Evolutionary conservation across 2,888 invertebrate genomes (phyloP).

Genomic region (Eurois occulta): DNA sequence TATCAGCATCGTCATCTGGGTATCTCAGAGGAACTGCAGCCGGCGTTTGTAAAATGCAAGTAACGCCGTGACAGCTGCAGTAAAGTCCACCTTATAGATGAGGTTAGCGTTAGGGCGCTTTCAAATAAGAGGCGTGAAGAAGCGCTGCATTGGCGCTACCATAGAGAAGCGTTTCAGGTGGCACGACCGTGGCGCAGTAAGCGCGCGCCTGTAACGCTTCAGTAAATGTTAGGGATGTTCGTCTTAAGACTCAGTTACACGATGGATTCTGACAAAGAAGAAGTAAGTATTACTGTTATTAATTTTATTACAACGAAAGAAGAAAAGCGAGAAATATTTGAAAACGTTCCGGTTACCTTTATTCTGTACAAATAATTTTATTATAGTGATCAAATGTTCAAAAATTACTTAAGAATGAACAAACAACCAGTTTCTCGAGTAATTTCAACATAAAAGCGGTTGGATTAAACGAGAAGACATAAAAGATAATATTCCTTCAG

Average conservation of each 20-base stretch:
- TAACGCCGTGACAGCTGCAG: too few species aligned
- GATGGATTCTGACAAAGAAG: not conserved
- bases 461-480: too few species aligned
- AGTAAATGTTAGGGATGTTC: not conserved
- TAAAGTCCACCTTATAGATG: too few species aligned
- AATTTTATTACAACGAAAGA: not conserved
- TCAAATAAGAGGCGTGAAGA: not conserved
- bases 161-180: not conserved
- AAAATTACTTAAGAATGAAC: not conserved
- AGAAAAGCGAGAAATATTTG: not conserved
- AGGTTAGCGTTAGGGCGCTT: too few species aligned
- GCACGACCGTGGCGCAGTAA: not conserved
- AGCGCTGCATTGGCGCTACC: not conserved
- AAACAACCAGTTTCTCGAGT: too few species aligned
- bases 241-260: not conserved
- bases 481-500: too few species aligned
- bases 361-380: not conserved
- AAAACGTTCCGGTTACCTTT: too few species aligned
- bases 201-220: not conserved
- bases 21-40: too few species aligned
- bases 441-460: too few species aligned
- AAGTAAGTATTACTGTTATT: not conserved
- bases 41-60: too few species aligned
- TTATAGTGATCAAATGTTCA: not conserved
- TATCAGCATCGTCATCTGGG: too few species aligned